These are phyloP conservation scores for Amblyopsis hoosieri DNA, from an alignment of 2,797 vertebrate species.

Conservation along the genomic window DNA sequence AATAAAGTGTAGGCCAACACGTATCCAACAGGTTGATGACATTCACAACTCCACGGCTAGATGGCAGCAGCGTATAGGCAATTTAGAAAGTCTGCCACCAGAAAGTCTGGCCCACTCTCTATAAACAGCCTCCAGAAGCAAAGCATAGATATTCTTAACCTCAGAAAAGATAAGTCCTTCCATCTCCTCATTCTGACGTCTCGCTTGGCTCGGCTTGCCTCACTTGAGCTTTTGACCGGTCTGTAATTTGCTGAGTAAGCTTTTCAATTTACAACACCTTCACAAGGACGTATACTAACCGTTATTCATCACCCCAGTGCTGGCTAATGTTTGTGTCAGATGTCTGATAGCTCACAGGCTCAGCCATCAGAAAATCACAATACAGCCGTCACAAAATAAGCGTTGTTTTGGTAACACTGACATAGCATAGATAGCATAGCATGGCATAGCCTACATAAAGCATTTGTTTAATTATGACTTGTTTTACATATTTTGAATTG, in stretches of 20 bases:
- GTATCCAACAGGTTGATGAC: too few relatives aligned
- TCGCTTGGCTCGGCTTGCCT: slow-evolving; percentile 53
- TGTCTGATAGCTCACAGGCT: background rate
- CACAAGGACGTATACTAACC: slow-evolving; percentile 42
- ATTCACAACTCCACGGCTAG: background rate
- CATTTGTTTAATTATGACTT: background rate
- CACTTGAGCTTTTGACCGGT: slow-evolving; percentile 62
- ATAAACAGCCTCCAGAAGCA: slow-evolving; percentile 19
- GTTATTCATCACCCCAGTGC: slow-evolving; percentile 44
- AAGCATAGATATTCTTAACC: slow-evolving; percentile 45
- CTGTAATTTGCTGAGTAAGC: slow-evolving; percentile 64
- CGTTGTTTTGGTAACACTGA: background rate
- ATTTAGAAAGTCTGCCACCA: background rate
- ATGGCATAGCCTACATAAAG: background rate
- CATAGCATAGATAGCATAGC: background rate
- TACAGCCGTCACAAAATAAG: background rate
- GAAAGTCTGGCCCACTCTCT: background rate
- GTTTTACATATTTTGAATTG: background rate
- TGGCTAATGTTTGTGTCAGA: slow-evolving; percentile 1
- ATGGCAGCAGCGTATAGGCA: background rate
- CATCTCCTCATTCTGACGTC: slow-evolving; percentile 38
- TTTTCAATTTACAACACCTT: slow-evolving; percentile 60
- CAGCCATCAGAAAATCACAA: too few relatives aligned
- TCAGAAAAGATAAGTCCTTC: slow-evolving; percentile 28
- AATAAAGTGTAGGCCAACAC: too few relatives aligned